Percentiles rank a stretch among this genome's conserved stretches.
phyloP scores from a whole-genome alignment of 2,888 invertebrate species.

The Blera fallax region DNA sequence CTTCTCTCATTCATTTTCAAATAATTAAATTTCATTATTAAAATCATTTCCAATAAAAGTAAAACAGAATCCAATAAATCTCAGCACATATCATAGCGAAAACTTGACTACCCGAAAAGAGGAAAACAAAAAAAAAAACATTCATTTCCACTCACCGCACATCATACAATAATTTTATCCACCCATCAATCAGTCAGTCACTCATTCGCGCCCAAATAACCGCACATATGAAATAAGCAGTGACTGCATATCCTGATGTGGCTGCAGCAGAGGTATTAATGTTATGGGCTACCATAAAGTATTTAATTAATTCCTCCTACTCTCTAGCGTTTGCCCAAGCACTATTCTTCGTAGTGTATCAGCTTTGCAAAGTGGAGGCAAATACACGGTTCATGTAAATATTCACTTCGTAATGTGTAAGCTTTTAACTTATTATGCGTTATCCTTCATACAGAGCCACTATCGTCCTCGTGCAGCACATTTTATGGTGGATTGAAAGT shows the following conservation, averaged over 20 bases:
- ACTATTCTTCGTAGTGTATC: background rate
- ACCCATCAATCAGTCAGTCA: conserved; percentile 36
- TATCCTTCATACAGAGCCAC: background rate
- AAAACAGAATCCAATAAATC: no score
- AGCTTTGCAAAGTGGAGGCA: background rate
- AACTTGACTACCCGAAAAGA: no score
- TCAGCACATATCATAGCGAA: no score
- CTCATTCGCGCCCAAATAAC: conserved; percentile 3
- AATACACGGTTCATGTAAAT: conserved; percentile 2
- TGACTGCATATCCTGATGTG: background rate
- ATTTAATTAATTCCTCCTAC: conserved; percentile 18
- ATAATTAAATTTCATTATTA: conserved; percentile 35
- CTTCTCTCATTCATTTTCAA: background rate
- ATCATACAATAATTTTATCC: background rate
- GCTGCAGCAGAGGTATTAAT: background rate
- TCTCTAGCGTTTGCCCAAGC: background rate
- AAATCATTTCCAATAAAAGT: no score
- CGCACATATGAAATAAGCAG: background rate
- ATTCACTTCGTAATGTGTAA: conserved; percentile 13
- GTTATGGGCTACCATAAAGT: background rate
- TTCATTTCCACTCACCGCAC: conserved; percentile 23
- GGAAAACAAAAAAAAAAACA: background rate
- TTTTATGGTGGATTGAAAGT: background rate
- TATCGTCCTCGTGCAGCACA: background rate
- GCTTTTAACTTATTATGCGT: conserved; percentile 26